Evolutionary conservation across 2,888 invertebrate genomes (phyloP), one percentile per base, ranked within the genome.

Genomic region (Lasius fuliginosus): DNA sequence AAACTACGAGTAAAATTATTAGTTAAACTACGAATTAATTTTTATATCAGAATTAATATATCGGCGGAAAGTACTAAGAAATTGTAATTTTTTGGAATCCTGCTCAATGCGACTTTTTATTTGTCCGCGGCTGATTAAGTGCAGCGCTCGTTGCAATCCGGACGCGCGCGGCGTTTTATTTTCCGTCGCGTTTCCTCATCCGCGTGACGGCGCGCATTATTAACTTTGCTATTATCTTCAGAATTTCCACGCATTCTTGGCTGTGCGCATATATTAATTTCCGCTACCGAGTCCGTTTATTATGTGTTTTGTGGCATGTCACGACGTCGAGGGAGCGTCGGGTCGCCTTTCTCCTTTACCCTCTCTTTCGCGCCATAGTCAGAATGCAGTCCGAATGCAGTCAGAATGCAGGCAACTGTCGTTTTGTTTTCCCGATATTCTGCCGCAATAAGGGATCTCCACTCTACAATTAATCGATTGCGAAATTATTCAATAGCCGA

Each of bases 331-430:
- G 62, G 4, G 36, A 53, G n/a, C n/a, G 62, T 58, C n/a, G 11
- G 1, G 33, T 65, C 27, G 82, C n/a, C 5, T 12, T 27, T 36
- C 11, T 15, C 2, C 49, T 68, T 76, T 6, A 60, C 4, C 53
- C 53, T 49, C 23, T 75, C 42, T 69, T 36, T 82, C 71, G 82
- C 85, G 84, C 58, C 46, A 71, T 76, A 87, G 79, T 87, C 56
- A 73, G 56, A 46, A 64, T 62, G 15, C 42, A 42, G 27, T n/a
- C 1, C 8, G 30, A 62, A 40, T 46, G 64, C 42, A 42, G 27
- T n/a, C 1, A 12, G 30, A 62, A 40, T 46, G 64, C 23, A 11
- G 49, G 0, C 4, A 4, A 23, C 12, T 62, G 9, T n/a, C 49
- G 27, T 67, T 67, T 67, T 36, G 40, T 40, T 36, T 33, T 40